Evolutionary conservation across 2,113 vertebrate species (phyloP).

Genomic region (Serinus canaria): DNA sequence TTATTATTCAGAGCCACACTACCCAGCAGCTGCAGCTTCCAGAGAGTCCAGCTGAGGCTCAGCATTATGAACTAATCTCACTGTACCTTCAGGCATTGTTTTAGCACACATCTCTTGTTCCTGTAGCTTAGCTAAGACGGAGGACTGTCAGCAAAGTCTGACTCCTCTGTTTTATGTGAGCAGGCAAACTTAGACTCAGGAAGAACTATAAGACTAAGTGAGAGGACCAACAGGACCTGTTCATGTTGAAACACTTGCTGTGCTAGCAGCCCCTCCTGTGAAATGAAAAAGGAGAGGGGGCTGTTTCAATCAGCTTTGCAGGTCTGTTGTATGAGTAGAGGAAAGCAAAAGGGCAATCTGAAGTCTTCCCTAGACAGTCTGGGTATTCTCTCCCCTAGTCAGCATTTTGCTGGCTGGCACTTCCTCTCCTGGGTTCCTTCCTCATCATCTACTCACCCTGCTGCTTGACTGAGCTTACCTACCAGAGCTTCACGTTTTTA

Average conservation of each 20-base stretch:
- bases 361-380: background rate
- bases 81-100: slow-evolving; percentile 36
- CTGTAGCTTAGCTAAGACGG: background rate
- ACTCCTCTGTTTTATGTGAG: background rate
- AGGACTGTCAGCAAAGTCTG: background rate
- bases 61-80: slow-evolving; percentile 41
- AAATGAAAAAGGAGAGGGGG: background rate
- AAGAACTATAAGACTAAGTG: background rate
- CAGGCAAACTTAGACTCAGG: background rate
- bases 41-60: slow-evolving; percentile 49
- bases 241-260: background rate
- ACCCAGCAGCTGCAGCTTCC: slow-evolving; percentile 49
- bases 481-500: background rate
- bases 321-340: background rate
- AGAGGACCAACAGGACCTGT: background rate
- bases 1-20: slow-evolving; percentile 45
- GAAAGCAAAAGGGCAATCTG: background rate
- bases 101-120: background rate
- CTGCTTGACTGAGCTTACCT: background rate
- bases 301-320: background rate
- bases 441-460: background rate
- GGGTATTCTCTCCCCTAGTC: background rate
- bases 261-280: background rate
- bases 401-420: background rate
- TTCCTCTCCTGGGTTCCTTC: background rate